Evolutionary conservation across 2,888 invertebrate genomes (phyloP), one percentile per base, ranked within the genome.

Genomic region (Marronus borbonicus): DNA sequence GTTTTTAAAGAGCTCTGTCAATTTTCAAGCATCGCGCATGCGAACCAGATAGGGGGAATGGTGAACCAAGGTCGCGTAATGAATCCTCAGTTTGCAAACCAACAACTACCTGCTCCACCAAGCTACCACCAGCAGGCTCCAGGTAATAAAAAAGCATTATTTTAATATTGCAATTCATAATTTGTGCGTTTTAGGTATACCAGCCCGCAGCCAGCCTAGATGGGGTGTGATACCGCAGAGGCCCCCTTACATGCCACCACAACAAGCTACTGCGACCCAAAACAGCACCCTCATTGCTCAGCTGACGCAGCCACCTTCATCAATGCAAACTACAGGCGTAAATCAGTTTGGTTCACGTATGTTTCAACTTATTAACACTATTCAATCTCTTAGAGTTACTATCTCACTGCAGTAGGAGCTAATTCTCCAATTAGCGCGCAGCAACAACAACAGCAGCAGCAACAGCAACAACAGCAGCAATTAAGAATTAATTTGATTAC

Each of bases 191-290:
- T 76, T 69, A 76, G 79, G 78, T 31, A 78, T 81, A 72, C 79
- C 78, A 24, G 88, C 89, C 88, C 84, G 92, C 7, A 74, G 44
- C 84, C 92, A 92, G 8, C 90, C 92, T 79, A 91, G 93, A 10
- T 92, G 93, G 84, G 88, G 92, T 0, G 92, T 93, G 83, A 91
- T 92, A 79, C 93, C 93, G 0, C 92, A 91, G 0, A 90, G 91
- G 81, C 91, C 90, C 50, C 84, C 84, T 5, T 81, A 80, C 28
- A 83, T 84, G 81, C 87, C 89, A 0, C 80, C 82, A 75, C 72
- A 87, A 86, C 83, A 88, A 58, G 83, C 80, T 14, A 87, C 86
- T 80, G 88, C 88, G 24, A 86, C 88, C 0, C 76, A 76, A 24
- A 74, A 55, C 70, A 91, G 90, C 81, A 91, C 92, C 2, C 86